Evolutionary conservation across 2,888 invertebrate species (phyloP), one percentile per base, ranked within the genome.

Genomic region (Perdita meconis): DNA sequence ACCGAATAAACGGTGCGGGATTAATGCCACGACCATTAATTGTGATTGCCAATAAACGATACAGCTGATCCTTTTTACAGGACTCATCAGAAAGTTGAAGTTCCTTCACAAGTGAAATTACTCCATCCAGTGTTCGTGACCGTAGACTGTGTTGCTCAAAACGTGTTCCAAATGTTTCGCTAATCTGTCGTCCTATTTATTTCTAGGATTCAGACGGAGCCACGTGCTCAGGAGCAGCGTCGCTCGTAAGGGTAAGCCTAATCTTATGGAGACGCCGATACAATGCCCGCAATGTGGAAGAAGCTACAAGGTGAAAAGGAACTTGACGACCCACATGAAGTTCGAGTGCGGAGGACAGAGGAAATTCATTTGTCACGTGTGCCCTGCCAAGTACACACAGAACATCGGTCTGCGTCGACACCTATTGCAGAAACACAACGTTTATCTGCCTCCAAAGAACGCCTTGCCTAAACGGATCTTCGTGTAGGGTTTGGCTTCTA

Each of bases 291-390:
- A 88, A 5, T 92, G 92, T 64, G 83, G 87, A 44, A 87, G 89
- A 63, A 83, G 86, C 10, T 92, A 92, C 80, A 88, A 87, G 56
- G 88, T 86, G 78, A 88, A 89, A 78, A 86, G 87, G 40, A 91
- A 89, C 50, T 78, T 92, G 59, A 87, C 78, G 47, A 88, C 89
- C 2, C 96, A 96, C 90, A 94, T 95, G 87, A 95, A 95, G 87
- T 95, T 95, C 88, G 96, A 96, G 91, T 96, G 96, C 91, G 94
- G 94, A 78, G 95, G 94, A 71, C 94, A 94, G 86, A 95, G 95
- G 65, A 95, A 95, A 92, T 96, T 95, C 90, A 93, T 92, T n/a
- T 96, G 96, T 91, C 94, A 94, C 83, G 91, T 93, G 81, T 96
- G 96, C 89, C 94, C 93, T 66, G 94, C 94, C 89, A 94, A 93